Evolutionary conservation across 2,113 vertebrate genomes (phyloP), one percentile per base, ranked within the genome.

Genomic region (Salminus brasiliensis): DNA sequence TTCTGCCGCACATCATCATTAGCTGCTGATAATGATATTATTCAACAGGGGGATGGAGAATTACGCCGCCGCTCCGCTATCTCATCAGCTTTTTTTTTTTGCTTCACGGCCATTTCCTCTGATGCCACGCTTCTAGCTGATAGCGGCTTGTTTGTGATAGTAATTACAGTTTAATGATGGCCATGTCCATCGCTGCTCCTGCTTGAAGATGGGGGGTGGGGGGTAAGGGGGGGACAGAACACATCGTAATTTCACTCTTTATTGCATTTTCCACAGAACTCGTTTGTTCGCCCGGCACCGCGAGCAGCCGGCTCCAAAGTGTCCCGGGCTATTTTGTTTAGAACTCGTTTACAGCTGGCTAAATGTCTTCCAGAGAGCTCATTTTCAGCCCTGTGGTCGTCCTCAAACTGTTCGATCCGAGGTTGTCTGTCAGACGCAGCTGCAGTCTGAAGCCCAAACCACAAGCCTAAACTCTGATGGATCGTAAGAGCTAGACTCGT

Each of bases 11-110:
- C 91, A 85, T 86, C 89, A 91, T 93, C 93, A 94, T 94, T 94
- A 94, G 86, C 84, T 86, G 83, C 90, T 89, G 89, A 93, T 94
- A 93, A 93, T 93, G 92, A 91, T 90, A 93, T 94, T 93, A 93
- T 93, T 94, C 90, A 91, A 92, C 89, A 91, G 89, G 87, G 47
- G 89, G 89, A 91, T 88, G 92, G 88, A 91, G 91, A 92, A 92
- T 92, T 91, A 92, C 88, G 90, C 88, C 86, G 90, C 62, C 73
- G 63, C 80, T 36, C 32, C 80, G 21, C 81, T 92, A 93, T 93
- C 93, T 91, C 92, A 92, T 93, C 89, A 84, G 59, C 72, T 81
- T 73, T 78, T 79, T 84, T 85, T 87, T 88, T 84, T 82, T 15
- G 16, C 76, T 86, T 83, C 87, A 25, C 76, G 78, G 45, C 90